Percentiles rank a stretch among this genome's conserved stretches.
Conservation (phyloP, 2,113 vertebrate genomes). For the Mola mola region DNA sequence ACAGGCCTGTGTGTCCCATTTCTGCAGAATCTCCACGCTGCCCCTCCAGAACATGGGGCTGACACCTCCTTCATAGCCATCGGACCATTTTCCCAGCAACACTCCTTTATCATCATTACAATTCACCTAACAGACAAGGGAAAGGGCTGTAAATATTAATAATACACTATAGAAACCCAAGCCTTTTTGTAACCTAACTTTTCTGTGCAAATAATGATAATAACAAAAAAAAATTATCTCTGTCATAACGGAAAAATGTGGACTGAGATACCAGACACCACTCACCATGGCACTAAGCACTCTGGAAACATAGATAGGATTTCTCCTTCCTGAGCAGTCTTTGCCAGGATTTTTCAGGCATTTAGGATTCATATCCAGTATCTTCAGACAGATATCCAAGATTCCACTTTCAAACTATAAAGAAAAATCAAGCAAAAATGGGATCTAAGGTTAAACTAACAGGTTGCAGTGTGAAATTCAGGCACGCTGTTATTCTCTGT, state of each 20-base stretch:
- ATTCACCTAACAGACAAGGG: slow-evolving; percentile 84
- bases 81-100: slow-evolving; percentile 87
- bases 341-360: slow-evolving; percentile 79
- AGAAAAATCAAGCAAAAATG: too few relatives aligned
- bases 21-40: slow-evolving; percentile 89
- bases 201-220: too few relatives aligned
- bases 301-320: slow-evolving; percentile 87
- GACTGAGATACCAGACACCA: not conserved
- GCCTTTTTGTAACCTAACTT: too few relatives aligned
- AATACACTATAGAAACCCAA: too few relatives aligned
- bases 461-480: too few relatives aligned
- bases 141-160: not conserved
- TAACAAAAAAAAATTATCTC: too few relatives aligned
- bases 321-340: slow-evolving; percentile 86
- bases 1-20: slow-evolving; percentile 84
- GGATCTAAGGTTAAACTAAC: too few relatives aligned
- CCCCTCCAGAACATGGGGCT: slow-evolving; percentile 91
- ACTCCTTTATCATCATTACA: slow-evolving; percentile 91
- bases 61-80: slow-evolving; percentile 82
- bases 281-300: slow-evolving; percentile 92
- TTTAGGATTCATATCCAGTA: slow-evolving; percentile 91
- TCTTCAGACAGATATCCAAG: slow-evolving; percentile 84
- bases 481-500: not conserved
- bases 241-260: not conserved
- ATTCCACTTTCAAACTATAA: slow-evolving; percentile 89